Evolutionary conservation across 2,113 vertebrate genomes (phyloP).

Genomic region (Pangasianodon hypophthalmus): DNA sequence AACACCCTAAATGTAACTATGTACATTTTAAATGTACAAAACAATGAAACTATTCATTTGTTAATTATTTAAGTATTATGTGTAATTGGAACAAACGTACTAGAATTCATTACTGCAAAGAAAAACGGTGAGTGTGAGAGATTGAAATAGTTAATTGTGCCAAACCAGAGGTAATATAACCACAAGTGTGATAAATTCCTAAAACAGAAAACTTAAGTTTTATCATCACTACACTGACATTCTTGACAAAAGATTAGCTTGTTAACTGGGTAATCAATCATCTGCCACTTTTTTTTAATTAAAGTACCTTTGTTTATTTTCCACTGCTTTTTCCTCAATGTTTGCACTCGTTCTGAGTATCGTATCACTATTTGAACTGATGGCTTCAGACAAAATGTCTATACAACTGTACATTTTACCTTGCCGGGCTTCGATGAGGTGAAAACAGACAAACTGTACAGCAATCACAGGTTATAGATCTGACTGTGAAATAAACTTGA

Average conservation of each 20-base stretch:
- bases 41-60: not conserved
- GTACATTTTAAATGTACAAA: not conserved
- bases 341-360: not conserved
- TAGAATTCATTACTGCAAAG: not conserved
- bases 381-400: not conserved
- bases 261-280: not conserved
- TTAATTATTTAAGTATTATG: not conserved
- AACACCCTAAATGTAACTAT: not conserved
- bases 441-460: not conserved
- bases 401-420: not conserved
- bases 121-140: not conserved
- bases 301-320: not conserved
- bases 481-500: too few species aligned
- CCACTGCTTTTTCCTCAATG: not conserved
- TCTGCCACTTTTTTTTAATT: not conserved
- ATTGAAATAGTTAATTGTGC: not conserved
- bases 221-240: not conserved
- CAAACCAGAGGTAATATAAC: not conserved
- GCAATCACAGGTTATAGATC: not conserved
- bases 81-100: not conserved
- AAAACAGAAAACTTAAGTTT: too few species aligned
- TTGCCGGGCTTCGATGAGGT: not conserved
- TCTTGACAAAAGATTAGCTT: not conserved
- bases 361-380: not conserved
- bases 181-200: not conserved